Base-by-base conservation (phyloP, 2,888 invertebrate genomes). In the Mythimna vitellina region DNA sequence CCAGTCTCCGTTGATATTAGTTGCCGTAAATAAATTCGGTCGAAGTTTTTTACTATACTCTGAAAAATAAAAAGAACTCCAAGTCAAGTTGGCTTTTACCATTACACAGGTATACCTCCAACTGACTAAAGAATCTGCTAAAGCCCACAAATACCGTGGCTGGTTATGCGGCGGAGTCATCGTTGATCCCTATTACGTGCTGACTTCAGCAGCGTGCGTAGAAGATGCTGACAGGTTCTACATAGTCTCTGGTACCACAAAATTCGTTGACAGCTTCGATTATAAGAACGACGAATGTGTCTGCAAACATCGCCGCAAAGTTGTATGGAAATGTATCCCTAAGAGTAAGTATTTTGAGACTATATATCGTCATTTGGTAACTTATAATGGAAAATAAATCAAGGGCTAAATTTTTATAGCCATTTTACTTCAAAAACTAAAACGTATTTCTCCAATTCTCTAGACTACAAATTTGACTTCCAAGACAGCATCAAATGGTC, bases 401-500 rank as follows among this genome's bases (percentile, higher is more conserved):
- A 42, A 42, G 12, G 38, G 12, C 12, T 38, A 38, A 12, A 12
- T 38, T 17, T 46, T 46, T 9, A 17, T 46, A 14, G 17, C 17
- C 17, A 1, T 51, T 38, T 38, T 9, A 29, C 5, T 32, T 22
- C 5, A 65, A 69, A 25, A 12, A 12, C 17, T 29, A 60, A 57
- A 62, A 14, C 12, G 3, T 20, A 20, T 53, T 54, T 51, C 5
- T 35, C 7, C 5, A 2, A 22, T 77, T 65, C 79, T 75, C 62
- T 81, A 96, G 96, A 96, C 65, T 96, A 96, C 87, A 96, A 95
- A 82, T 96, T 96, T 78, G 96, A 96, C 86, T 96, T 96, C 88
- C 94, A 95, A 93, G 96, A 96, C 86, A 96, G 95, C 72, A 92
- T 95, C 69, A 96, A 95, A 81, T 96, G 96, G 96, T 95, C 96